These are phyloP conservation scores for Eublepharis macularius DNA, from an alignment of 2,113 vertebrate genomes.

Conservation along the genomic window DNA sequence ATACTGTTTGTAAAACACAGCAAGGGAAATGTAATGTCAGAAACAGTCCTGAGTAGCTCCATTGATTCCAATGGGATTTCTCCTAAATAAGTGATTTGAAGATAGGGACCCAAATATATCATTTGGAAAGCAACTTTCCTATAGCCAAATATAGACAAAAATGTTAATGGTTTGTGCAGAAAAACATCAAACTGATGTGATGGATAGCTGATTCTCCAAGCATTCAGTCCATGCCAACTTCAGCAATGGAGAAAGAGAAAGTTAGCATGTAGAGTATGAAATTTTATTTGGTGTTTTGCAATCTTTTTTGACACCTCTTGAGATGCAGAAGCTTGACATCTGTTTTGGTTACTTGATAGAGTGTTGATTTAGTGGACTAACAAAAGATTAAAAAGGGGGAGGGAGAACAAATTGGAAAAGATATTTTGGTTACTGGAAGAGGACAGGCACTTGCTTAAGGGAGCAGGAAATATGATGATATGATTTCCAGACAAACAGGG, in stretches of 20 bases:
- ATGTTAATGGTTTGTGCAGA: conserved; percentile 52
- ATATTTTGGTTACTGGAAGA: conserved; percentile 55
- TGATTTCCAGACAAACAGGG: conserved; percentile 55
- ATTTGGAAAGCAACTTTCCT: conserved; percentile 1
- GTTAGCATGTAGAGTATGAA: conserved; percentile 31
- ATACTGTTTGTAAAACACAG: neutral
- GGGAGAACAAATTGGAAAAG: neutral
- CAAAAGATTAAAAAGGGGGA: conserved; percentile 28
- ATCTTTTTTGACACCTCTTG: conserved; percentile 38
- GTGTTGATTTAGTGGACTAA: conserved; percentile 40
- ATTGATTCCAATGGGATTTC: neutral
- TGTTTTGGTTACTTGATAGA: conserved; percentile 43
- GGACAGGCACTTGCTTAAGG: conserved; percentile 44
- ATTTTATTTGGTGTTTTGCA: conserved; percentile 46
- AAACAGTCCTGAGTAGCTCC: neutral
- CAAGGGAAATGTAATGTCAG: conserved; percentile 7
- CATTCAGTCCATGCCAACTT: neutral
- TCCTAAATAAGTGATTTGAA: neutral
- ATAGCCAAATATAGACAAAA: conserved; percentile 44
- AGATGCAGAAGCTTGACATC: conserved; percentile 62
- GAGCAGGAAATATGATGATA: conserved; percentile 55
- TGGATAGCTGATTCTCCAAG: conserved; percentile 27
- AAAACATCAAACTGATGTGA: conserved; percentile 26
- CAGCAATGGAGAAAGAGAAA: conserved; percentile 36
- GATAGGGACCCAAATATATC: neutral